A percentile compares a stretch with the other conserved stretches of the same genome.
These are phyloP conservation scores for Crotalus helleri DNA, from an alignment of 2,113 vertebrate species.

Conservation along the genomic window DNA sequence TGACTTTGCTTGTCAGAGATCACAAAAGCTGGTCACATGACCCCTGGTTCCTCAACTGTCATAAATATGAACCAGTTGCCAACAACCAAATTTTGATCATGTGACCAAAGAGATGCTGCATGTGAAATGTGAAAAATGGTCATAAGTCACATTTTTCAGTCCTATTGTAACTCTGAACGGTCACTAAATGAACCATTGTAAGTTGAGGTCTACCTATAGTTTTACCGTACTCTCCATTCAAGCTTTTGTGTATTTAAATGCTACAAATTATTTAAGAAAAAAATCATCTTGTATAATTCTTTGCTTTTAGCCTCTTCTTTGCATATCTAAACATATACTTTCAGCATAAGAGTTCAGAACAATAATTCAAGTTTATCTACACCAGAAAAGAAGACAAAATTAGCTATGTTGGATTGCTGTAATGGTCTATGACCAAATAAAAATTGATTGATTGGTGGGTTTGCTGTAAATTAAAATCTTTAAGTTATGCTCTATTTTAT, in stretches of 20 bases:
- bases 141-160: too few species aligned
- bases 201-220: too few species aligned
- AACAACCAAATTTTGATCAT: too few species aligned
- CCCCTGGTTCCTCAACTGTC: too few species aligned
- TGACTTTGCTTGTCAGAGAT: too few species aligned
- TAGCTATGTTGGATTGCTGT: background rate
- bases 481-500: background rate
- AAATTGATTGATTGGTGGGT: background rate
- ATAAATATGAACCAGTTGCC: too few species aligned
- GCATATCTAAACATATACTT: background rate
- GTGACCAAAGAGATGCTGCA: too few species aligned
- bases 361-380: background rate
- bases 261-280: background rate
- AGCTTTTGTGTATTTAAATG: background rate
- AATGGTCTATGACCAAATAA: background rate
- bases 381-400: background rate
- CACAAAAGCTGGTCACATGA: too few species aligned
- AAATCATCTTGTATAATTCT: background rate
- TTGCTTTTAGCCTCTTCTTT: background rate
- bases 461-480: background rate
- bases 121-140: too few species aligned
- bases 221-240: background rate
- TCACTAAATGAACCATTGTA: too few species aligned
- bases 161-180: too few species aligned
- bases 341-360: background rate